Conservation (phyloP, 2,113 vertebrate species). For the Chloebia gouldiae region DNA sequence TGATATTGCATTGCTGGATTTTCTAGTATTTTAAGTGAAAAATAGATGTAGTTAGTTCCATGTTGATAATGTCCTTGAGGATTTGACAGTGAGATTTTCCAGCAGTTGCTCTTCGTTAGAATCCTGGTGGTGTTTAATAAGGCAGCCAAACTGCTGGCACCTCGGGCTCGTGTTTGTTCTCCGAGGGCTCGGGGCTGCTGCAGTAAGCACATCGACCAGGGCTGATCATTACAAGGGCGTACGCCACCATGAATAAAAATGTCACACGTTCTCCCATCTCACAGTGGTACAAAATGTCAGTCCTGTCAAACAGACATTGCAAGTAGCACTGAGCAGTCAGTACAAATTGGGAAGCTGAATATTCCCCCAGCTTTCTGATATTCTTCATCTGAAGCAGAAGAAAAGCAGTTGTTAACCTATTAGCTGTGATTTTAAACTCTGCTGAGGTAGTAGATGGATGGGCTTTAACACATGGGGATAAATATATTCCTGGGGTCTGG, state of each 20-base stretch:
- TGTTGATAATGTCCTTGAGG: constrained; percentile 85
- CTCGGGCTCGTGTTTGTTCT: constrained; percentile 83
- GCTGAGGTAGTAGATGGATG: constrained; percentile 71
- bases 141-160: constrained; percentile 80
- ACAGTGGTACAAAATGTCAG: constrained; percentile 85
- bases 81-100: constrained; percentile 89
- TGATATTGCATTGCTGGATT: constrained; percentile 71
- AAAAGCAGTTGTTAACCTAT: constrained; percentile 89
- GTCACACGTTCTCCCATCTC: constrained; percentile 83
- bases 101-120: constrained; percentile 86
- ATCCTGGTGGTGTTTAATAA: constrained; percentile 86
- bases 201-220: constrained; percentile 84
- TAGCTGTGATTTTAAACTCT: constrained; percentile 83
- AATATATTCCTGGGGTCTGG: constrained; percentile 68
- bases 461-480: constrained; percentile 70
- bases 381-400: constrained; percentile 85
- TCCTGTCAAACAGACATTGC: constrained; percentile 85
- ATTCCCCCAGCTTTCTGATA: constrained; percentile 84
- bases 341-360: constrained; percentile 86
- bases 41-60: constrained; percentile 82
- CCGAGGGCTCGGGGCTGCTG: constrained; percentile 81
- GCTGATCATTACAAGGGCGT: constrained; percentile 89
- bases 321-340: constrained; percentile 82
- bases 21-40: constrained; percentile 79
- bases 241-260: constrained; percentile 87